Percentiles rank a stretch among this genome's conserved stretches.
These are phyloP conservation scores for Graptemys geographica DNA, from an alignment of 2,797 vertebrate species.

Conservation along the genomic window DNA sequence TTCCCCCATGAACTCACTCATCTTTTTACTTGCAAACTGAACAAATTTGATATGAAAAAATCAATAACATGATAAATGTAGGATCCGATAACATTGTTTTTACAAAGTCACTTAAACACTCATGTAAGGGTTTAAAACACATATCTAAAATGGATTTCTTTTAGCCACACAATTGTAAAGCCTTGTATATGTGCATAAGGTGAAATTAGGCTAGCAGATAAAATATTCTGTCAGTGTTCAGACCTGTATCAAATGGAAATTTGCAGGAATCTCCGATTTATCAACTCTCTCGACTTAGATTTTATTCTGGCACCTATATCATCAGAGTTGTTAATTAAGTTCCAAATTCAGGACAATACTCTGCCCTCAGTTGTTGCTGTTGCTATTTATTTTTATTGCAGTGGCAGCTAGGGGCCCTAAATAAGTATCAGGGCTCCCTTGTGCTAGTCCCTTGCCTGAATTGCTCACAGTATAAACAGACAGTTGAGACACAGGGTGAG, in stretches of 20 bases:
- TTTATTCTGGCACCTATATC: conserved; percentile 12
- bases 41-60: not conserved
- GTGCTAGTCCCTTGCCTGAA: not conserved
- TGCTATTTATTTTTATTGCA: not conserved
- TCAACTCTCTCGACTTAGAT: conserved; percentile 44
- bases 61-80: not conserved
- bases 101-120: conserved; percentile 37
- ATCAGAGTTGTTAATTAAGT: not conserved
- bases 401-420: not conserved
- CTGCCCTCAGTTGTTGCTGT: not conserved
- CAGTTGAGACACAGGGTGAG: not conserved
- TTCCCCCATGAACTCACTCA: not conserved
- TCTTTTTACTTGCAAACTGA: not conserved
- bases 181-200: not conserved
- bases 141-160: conserved; percentile 46
- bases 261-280: conserved; percentile 60
- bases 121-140: not conserved
- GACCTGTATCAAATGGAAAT: conserved; percentile 62
- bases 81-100: conserved; percentile 14
- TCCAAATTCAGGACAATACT: not conserved
- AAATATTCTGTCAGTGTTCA: conserved; percentile 56
- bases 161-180: conserved; percentile 59
- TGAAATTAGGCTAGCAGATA: conserved; percentile 52
- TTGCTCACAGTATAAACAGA: not conserved
- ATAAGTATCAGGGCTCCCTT: conserved; percentile 16